Evolutionary conservation across 2,888 invertebrate genomes (phyloP).

Genomic region (Camponotus fellah): DNA sequence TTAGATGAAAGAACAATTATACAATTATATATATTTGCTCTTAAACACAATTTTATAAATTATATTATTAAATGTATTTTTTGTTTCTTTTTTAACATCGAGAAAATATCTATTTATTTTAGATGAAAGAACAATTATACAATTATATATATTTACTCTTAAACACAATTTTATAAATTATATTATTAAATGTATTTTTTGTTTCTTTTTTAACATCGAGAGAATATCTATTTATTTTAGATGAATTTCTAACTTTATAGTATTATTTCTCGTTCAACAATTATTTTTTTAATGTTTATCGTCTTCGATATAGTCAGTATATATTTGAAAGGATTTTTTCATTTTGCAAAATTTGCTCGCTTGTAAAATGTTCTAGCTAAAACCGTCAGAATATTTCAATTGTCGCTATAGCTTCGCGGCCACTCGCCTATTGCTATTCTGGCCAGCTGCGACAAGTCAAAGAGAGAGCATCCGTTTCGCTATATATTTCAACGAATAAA

Average conservation of each 20-base stretch:
- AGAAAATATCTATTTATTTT: too few species aligned
- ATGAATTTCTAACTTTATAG: background rate
- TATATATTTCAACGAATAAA: slow-evolving; percentile 6
- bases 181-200: too few species aligned
- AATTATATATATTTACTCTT: too few species aligned
- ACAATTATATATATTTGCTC: too few species aligned
- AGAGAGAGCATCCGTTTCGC: background rate
- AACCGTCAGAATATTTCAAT: background rate
- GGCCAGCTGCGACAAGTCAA: slow-evolving; percentile 9
- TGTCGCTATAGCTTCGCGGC: background rate
- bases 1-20: too few species aligned
- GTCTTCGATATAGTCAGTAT: background rate
- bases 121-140: too few species aligned
- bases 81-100: too few species aligned
- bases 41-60: too few species aligned
- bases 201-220: too few species aligned
- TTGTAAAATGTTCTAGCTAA: background rate
- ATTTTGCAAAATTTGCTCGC: background rate
- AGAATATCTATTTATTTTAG: too few species aligned
- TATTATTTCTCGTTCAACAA: background rate
- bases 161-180: too few species aligned
- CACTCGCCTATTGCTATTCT: slow-evolving; percentile 13
- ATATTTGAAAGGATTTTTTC: background rate
- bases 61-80: too few species aligned
- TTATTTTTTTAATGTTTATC: background rate